A percentile compares a stretch with the other conserved stretches of the same genome.
Evolutionary conservation across 2,113 vertebrate genomes (phyloP).

Genomic region (Trogon surrucura): DNA sequence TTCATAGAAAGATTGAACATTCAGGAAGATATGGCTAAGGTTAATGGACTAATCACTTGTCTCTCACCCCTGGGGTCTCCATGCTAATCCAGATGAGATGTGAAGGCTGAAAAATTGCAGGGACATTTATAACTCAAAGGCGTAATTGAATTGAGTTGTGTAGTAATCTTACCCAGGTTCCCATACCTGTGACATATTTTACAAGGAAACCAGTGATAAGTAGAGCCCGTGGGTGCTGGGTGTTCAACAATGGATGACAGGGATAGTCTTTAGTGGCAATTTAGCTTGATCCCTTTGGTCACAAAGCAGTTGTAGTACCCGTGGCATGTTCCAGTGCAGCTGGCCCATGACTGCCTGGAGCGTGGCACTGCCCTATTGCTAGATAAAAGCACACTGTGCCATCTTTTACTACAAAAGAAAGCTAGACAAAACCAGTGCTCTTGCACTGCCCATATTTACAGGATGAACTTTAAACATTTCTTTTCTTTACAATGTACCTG

Average conservation of each 20-base stretch:
- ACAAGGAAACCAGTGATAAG: slow-evolving; percentile 22
- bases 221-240: not conserved
- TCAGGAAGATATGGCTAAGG: slow-evolving; percentile 42
- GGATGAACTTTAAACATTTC: not conserved
- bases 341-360: not conserved
- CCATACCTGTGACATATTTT: slow-evolving; percentile 31
- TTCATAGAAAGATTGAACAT: slow-evolving; percentile 30
- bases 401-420: not conserved
- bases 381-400: not conserved
- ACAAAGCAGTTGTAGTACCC: not conserved
- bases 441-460: not conserved
- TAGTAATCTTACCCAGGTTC: slow-evolving; percentile 23
- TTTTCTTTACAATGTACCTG: not conserved
- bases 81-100: slow-evolving; percentile 40
- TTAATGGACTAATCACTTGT: slow-evolving; percentile 64
- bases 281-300: not conserved
- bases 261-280: slow-evolving; percentile 11
- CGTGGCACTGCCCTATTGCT: not conserved
- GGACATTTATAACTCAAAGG: slow-evolving; percentile 39
- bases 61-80: slow-evolving; percentile 58
- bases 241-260: not conserved
- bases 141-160: slow-evolving; percentile 45
- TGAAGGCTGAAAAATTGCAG: slow-evolving; percentile 60
- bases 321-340: not conserved
- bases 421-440: not conserved